Evolutionary conservation across 2,888 invertebrate genomes (phyloP).

Genomic region (Pocota personata): DNA sequence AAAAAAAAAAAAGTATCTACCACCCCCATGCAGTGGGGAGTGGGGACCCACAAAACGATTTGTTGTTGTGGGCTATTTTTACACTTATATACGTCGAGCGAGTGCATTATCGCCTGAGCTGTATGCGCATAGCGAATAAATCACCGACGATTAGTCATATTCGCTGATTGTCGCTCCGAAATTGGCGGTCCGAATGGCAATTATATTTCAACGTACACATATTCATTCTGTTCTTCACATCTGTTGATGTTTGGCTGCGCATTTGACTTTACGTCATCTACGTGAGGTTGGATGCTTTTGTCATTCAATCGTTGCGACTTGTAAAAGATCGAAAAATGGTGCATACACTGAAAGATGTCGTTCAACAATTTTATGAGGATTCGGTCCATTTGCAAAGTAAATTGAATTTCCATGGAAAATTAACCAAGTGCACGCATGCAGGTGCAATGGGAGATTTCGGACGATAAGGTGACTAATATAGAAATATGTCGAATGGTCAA

Average conservation of each 20-base stretch:
- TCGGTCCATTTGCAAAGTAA: conserved; percentile 46
- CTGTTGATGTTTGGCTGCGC: conserved; percentile 38
- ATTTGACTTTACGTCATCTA: conserved; percentile 52
- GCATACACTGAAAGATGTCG: conserved; percentile 3
- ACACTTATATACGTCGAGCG: conserved; percentile 34
- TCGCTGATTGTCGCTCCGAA: conserved; percentile 65
- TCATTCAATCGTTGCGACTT: conserved; percentile 46
- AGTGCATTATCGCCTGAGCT: conserved; percentile 60
- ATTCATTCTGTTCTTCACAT: conserved; percentile 25
- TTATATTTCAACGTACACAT: conserved; percentile 51
- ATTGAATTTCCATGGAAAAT: conserved; percentile 64
- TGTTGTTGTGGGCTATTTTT: conserved; percentile 68
- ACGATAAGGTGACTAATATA: neutral
- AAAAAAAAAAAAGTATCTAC: conserved; percentile 13
- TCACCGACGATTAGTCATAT: conserved; percentile 68
- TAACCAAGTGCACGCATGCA: conserved; percentile 7
- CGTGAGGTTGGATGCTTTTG: conserved; percentile 46
- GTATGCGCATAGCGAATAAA: conserved; percentile 63
- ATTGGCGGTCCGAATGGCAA: conserved; percentile 57
- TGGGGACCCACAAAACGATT: conserved; percentile 4
- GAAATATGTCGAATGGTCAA: neutral
- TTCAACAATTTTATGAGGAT: conserved; percentile 33
- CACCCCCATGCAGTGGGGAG: neutral
- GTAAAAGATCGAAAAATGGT: conserved; percentile 25
- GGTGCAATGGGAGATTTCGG: conserved; percentile 13